A percentile compares a stretch with the other conserved stretches of the same genome.
These are phyloP conservation scores for Nyleta sp. DNA, from an alignment of 2,888 invertebrate genomes.

Conservation along the genomic window DNA sequence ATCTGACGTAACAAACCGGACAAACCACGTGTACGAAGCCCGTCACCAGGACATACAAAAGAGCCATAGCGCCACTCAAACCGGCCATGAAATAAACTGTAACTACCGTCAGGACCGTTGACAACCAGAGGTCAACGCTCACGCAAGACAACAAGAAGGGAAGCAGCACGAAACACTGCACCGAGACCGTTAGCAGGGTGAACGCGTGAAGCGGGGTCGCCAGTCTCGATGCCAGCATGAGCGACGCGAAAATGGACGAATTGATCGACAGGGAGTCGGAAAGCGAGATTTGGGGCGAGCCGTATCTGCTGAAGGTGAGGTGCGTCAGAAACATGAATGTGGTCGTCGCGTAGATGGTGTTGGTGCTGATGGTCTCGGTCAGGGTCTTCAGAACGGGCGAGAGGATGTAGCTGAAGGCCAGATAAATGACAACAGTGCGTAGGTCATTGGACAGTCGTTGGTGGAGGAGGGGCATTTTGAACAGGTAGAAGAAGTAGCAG, in stretches of 20 bases:
- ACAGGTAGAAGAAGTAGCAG: constrained; percentile 86
- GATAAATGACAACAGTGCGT: constrained; percentile 91
- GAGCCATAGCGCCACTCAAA: constrained; percentile 85
- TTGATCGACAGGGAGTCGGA: constrained; percentile 96
- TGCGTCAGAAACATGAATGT: constrained; percentile 94
- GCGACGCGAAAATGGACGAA: constrained; percentile 96
- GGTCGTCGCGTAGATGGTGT: constrained; percentile 97
- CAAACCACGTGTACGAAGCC: constrained; percentile 88
- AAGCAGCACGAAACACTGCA: constrained; percentile 94
- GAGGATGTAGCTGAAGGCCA: constrained; percentile 93
- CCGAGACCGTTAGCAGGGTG: constrained; percentile 93
- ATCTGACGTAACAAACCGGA: constrained; percentile 89
- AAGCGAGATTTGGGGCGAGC: constrained; percentile 92
- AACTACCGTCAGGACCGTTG: constrained; percentile 83
- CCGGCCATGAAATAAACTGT: constrained; percentile 83
- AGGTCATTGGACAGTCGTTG: constrained; percentile 84
- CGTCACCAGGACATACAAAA: constrained; percentile 85
- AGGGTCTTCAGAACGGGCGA: constrained; percentile 97
- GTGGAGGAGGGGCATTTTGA: constrained; percentile 68
- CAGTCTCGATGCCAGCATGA: constrained; percentile 96
- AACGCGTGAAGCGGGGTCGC: constrained; percentile 94
- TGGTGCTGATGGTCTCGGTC: constrained; percentile 98
- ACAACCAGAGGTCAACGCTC: constrained; percentile 84
- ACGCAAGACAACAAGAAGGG: constrained; percentile 89
- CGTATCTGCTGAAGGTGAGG: constrained; percentile 96